These are phyloP conservation scores for Pseudomyrmex concolor DNA, from an alignment of 1,140 invertebrate genomes.

Conservation along the genomic window DNA sequence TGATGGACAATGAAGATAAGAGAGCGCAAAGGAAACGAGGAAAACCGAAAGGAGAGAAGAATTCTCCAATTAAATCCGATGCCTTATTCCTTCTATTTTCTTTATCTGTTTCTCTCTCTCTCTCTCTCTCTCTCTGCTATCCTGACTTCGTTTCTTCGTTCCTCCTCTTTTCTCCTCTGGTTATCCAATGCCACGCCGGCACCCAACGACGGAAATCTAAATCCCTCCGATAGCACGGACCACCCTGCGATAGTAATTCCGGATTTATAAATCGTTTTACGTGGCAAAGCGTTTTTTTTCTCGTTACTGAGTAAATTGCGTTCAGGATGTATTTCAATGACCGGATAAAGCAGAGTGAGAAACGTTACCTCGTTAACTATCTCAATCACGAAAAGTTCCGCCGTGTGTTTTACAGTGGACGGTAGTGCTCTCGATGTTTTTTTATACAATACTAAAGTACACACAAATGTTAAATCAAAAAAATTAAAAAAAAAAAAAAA, in stretches of 20 bases:
- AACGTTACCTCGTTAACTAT: constrained; percentile 19
- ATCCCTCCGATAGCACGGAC: constrained; percentile 47
- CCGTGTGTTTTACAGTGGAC: background rate
- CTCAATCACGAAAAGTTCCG: constrained; percentile 10
- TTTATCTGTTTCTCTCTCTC: background rate
- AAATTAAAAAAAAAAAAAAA: too few species aligned
- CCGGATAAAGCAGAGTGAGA: constrained; percentile 39
- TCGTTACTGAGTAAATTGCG: constrained; percentile 54
- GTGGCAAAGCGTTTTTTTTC: constrained; percentile 22
- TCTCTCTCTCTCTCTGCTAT: background rate
- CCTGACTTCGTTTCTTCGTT: background rate
- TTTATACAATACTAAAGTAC: too few species aligned
- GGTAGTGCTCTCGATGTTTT: background rate
- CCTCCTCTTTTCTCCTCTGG: constrained; percentile 18
- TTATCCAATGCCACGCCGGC: constrained; percentile 41
- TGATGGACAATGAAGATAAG: constrained; percentile 73
- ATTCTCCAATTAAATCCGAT: constrained; percentile 73
- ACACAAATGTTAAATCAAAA: too few species aligned
- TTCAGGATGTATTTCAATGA: constrained; percentile 12
- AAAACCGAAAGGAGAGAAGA: constrained; percentile 25
- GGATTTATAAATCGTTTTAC: constrained; percentile 73
- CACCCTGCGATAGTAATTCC: constrained; percentile 66
- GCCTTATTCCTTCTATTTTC: background rate
- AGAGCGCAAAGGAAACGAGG: constrained; percentile 28
- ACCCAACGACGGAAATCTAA: constrained; percentile 67